Base-by-base conservation (phyloP, 2,797 vertebrate genomes). In the Poliocrania exsul region DNA sequence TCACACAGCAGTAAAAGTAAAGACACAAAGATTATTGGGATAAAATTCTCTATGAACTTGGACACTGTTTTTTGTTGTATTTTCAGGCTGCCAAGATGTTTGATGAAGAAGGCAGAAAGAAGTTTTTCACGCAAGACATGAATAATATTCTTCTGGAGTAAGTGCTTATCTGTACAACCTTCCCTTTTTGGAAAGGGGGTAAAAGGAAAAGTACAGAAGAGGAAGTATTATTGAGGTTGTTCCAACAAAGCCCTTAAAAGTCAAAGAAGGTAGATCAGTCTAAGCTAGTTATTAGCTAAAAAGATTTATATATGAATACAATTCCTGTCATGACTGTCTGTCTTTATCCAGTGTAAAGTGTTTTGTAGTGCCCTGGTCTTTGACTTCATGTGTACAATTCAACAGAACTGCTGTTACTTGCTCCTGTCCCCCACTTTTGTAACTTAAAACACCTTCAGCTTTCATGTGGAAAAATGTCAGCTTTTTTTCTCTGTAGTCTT, bases 141-240 rank as follows among this genome's bases (percentile, higher is more conserved):
- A 99, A 99, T 98, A 99, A 99, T 98, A 99, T 99, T 98, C 98
- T 99, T 37, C 98, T 99, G 90, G 99, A 99, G 99, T 99, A 98
- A 99, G 99, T 99, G 78, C 86, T 96, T 90, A 94, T 91, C 92
- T 97, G 87, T 97, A 97, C 92, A 93, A 95, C 91, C 95, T 91
- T 96, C 82, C 88, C 82, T 91, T 94, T 95, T 93, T 91, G 86
- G 70, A 91, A 91, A 95, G 70, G 70, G 74, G 77, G 67, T 94
- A 85, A 93, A 88, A 96, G 85, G 38, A 95, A 95, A 88, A 95
- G 86, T 95, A 86, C 80, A 90, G 90, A 95, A 97, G 93, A 95
- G 71, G 95, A 96, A 91, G 21, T 96, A 67, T 86, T 93, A 69
- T 83, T 94, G 89, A 94, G 91, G 71, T 94, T 93, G 65, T 96